Base-by-base conservation (phyloP, 2,113 vertebrate genomes). In the Scophthalmus maximus region DNA sequence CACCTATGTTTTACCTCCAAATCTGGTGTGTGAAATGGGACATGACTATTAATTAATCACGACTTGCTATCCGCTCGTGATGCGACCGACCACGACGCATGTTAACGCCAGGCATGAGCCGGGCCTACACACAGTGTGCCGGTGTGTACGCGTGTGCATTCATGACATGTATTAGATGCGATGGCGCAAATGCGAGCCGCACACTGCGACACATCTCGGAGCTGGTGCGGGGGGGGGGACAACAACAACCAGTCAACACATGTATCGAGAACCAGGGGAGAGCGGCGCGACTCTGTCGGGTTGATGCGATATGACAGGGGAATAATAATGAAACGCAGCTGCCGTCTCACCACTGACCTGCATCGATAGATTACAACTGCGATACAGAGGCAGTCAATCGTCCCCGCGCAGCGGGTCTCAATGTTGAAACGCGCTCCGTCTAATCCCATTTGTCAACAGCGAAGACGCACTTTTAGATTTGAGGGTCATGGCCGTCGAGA, bases 401-500 rank as follows among this genome's bases (percentile, higher is more conserved):
- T 77, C 53, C 55, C 57, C 32, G 27, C 85, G 22, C 76, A 49
- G 59, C 53, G 1, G 68, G 64, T 34, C 23, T 69, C 55, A 64
- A 55, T 3, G 52, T 61, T 18, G 42, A 67, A 81, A 81, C 65
- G 27, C 4, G 15, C 7, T 44, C 27, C 30, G 73, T 84, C 87
- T 89, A 65, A 88, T 90, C 85, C 73, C 56, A 70, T 89, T 86
- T 71, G 82, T 90, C 85, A 83, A 83, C 85, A 52, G 76, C 68
- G n/a, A 29, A 59, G 68, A 74, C 77, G 20, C 25, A 3, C 65
- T 73, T 30, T 30, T 17, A 5, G 42, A 70, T 84, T 81, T 44
- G 53, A 14, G 81, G 84, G 87, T 84, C 73, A 8, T 3, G 32
- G 46, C 34, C 8, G 55, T n/a, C 22, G 12, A 53, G n/a, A 58